These are phyloP conservation scores for Paramormyrops kingsleyae DNA, from an alignment of 2,113 vertebrate genomes.

Conservation along the genomic window DNA sequence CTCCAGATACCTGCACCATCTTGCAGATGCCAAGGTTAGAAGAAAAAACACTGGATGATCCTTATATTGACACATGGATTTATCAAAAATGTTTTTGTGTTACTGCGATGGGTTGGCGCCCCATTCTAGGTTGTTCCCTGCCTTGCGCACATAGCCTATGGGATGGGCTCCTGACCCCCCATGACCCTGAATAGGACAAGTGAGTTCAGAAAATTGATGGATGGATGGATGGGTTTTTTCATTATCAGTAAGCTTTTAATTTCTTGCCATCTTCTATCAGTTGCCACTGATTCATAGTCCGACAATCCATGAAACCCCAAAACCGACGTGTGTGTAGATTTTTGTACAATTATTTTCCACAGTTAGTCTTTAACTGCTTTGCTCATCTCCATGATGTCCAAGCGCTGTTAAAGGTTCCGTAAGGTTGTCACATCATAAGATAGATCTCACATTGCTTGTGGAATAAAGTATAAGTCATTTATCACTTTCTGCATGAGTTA, in stretches of 20 bases:
- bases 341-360: neutral
- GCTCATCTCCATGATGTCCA: neutral
- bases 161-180: neutral
- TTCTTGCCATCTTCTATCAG: neutral
- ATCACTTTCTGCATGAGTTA: neutral
- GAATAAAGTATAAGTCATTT: neutral
- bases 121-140: neutral
- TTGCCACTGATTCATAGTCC: neutral
- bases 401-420: neutral
- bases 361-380: neutral
- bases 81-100: neutral
- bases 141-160: neutral
- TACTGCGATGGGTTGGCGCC: neutral
- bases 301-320: neutral
- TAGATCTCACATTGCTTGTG: neutral
- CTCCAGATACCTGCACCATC: neutral
- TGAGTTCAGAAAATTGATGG: neutral
- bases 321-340: neutral
- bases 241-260: neutral
- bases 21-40: slow-evolving; percentile 1
- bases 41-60: neutral
- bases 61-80: neutral
- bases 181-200: neutral
- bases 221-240: neutral
- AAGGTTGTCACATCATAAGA: neutral